Evolutionary conservation across 2,888 invertebrate species (phyloP), one percentile per base, ranked within the genome.

Genomic region (Copidosoma aretas): DNA sequence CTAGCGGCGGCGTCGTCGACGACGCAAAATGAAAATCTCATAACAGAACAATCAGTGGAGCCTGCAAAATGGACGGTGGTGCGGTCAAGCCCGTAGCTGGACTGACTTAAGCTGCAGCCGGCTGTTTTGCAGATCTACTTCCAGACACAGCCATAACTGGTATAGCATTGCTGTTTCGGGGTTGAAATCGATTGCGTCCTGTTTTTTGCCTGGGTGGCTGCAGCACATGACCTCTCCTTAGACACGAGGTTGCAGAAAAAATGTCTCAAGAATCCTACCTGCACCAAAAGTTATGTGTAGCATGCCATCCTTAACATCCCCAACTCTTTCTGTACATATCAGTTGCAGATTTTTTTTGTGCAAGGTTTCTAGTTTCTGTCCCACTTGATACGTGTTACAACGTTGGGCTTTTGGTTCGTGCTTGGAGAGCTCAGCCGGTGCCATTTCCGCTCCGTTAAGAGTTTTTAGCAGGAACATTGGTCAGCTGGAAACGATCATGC

Each of bases 231-330:
- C 95, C 95, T 79, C 94, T 95, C 78, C 91, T 89, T 5, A 92
- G 92, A 86, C 97, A 97, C 97, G 97, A 98, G 0, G 97, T 95
- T 22, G 94, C 95, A 24, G 98, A 97, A 82, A 98, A 98, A 73
- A 98, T 96, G 82, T 98, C 97, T 73, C 98, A 86, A 0, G 95
- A 95, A 78, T 97, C 94, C 85, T 91, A 97, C 75, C 90, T 88
- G 84, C 96, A 96, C 96, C 96, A 97, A 98, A 98, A 10, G 95
- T 95, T 15, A 98, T 94, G 86, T 97, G 95, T 75, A 98, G 94
- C 86, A 93, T 93, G 76, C 97, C 96, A 79, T 93, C 93, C 82
- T 95, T 95, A 0, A 97, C 91, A 70, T 92, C 94, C 75, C 94
- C 96, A 67, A 98, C 93, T 62, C 97, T 98, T 54, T 97, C 98